phyloP scores from a whole-genome alignment of 2,113 vertebrate species.

The Sprattus sprattus region DNA sequence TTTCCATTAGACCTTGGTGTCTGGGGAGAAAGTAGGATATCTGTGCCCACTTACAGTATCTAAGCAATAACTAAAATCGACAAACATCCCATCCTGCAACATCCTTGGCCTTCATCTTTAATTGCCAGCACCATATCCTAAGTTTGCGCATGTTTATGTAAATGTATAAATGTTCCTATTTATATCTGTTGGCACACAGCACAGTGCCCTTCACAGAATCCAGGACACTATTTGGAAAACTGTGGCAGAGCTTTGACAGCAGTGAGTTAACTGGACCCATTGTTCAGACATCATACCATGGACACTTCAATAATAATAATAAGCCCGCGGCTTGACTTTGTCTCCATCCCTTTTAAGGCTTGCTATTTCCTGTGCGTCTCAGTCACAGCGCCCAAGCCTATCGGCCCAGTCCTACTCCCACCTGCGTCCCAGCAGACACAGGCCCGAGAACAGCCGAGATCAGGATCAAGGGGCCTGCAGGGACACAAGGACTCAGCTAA shows the following conservation, averaged over 20 bases:
- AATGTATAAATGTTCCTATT: background rate
- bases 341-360: constrained; percentile 14
- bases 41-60: background rate
- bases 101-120: background rate
- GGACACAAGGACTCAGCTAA: background rate
- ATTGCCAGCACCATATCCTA: background rate
- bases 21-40: too few relatives aligned
- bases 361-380: background rate
- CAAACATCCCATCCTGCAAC: background rate
- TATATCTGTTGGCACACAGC: background rate
- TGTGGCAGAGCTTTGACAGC: background rate
- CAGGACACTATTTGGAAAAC: background rate
- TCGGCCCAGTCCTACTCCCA: background rate
- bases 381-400: background rate
- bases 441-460: background rate
- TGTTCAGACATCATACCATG: constrained; percentile 1
- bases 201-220: background rate
- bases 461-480: background rate
- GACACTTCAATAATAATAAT: background rate
- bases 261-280: background rate
- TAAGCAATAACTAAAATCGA: background rate
- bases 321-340: background rate
- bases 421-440: background rate
- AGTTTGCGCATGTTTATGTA: background rate
- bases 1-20: too few relatives aligned